Evolutionary conservation across 1,140 invertebrate species (phyloP).

Genomic region (Bombus pyrosoma): DNA sequence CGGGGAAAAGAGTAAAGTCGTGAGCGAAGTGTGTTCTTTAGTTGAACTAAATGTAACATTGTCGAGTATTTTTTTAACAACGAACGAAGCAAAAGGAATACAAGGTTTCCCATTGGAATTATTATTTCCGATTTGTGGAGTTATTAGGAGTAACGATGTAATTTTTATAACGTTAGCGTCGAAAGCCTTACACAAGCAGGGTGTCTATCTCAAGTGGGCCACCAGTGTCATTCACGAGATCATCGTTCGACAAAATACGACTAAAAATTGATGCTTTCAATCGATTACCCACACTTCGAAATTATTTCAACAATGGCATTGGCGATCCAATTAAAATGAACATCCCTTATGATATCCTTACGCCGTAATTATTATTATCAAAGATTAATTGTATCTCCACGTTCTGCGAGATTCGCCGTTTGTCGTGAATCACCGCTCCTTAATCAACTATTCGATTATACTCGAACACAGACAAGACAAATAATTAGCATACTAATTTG

Average conservation of each 20-base stretch:
- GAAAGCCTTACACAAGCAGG: conserved; percentile 69
- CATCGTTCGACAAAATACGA: conserved; percentile 15
- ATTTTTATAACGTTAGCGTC: conserved; percentile 63
- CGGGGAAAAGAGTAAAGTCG: conserved; percentile 32
- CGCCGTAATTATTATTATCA: conserved; percentile 38
- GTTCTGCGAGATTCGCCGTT: not conserved
- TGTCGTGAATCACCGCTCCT: conserved; percentile 12
- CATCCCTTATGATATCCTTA: conserved; percentile 54
- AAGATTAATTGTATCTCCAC: conserved; percentile 31
- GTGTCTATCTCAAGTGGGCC: conserved; percentile 65
- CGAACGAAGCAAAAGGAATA: not conserved
- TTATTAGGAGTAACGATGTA: conserved; percentile 48
- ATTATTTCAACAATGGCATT: conserved; percentile 50
- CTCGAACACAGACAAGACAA: conserved; percentile 80
- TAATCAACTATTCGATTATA: conserved; percentile 65
- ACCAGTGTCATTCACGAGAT: conserved; percentile 56
- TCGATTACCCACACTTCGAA: conserved; percentile 11
- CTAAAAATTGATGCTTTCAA: not conserved
- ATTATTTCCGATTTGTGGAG: conserved; percentile 37
- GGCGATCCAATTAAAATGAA: conserved; percentile 57
- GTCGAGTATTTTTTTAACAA: conserved; percentile 54
- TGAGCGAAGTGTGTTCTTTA: conserved; percentile 47
- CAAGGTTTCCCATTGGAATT: conserved; percentile 4
- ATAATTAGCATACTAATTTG: conserved; percentile 80
- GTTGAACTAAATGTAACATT: conserved; percentile 50